Percentiles rank a stretch among this genome's conserved stretches.
Conservation (phyloP, 2,797 vertebrate genomes). For the Propithecus deckenii region DNA sequence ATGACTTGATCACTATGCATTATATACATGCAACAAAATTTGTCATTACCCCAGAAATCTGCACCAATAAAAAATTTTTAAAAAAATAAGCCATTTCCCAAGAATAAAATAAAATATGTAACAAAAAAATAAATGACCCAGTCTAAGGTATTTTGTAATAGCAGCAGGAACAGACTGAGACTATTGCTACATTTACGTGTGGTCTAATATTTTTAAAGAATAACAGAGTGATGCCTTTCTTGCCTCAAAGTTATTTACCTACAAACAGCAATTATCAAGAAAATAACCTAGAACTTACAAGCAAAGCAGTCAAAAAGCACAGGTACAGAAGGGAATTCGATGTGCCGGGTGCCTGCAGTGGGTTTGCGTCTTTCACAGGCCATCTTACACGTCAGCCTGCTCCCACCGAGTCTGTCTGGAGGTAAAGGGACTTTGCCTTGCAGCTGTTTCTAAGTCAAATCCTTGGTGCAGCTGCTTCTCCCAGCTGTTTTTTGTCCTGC, state of each 20-base stretch:
- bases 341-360: fast-evolving
- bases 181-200: background rate
- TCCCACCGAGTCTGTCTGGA: background rate
- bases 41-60: background rate
- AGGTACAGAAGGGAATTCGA: background rate
- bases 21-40: background rate
- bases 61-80: background rate
- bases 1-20: background rate
- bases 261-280: background rate
- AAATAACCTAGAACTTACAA: background rate
- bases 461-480: background rate
- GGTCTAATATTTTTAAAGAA: background rate
- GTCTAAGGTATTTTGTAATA: background rate
- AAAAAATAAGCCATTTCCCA: background rate
- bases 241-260: background rate
- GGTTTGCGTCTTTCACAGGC: background rate
- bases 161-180: background rate
- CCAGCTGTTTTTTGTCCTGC: background rate
- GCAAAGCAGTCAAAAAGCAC: background rate
- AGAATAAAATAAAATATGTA: background rate
- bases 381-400: background rate
- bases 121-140: background rate
- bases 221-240: background rate
- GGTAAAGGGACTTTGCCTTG: background rate
- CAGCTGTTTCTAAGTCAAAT: background rate